Evolutionary conservation across 1,140 invertebrate genomes (phyloP).

Genomic region (Platorchestia sp.): DNA sequence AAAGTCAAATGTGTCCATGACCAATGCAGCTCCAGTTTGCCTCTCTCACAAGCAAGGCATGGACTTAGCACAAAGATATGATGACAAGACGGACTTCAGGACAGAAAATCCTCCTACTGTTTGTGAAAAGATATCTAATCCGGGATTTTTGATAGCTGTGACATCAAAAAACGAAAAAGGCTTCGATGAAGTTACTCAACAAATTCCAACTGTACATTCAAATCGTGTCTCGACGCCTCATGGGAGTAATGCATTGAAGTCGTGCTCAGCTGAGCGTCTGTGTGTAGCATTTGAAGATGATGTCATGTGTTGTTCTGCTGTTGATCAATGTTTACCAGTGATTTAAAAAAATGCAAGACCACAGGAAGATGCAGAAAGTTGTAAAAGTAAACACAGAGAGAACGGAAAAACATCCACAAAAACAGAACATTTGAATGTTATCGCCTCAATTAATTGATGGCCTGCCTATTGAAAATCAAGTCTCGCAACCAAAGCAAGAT

Average conservation of each 20-base stretch:
- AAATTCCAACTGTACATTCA: no score
- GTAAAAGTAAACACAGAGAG: not conserved
- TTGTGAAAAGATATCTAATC: no score
- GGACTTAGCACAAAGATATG: no score
- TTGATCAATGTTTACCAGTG: not conserved
- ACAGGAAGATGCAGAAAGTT: not conserved
- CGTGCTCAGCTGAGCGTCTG: not conserved
- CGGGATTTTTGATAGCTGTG: no score
- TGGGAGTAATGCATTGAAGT: not conserved
- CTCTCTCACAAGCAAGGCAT: no score
- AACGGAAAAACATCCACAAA: not conserved
- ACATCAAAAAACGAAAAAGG: no score
- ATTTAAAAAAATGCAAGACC: not conserved
- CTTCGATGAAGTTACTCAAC: no score
- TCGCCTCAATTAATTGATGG: not conserved
- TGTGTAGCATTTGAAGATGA: not conserved
- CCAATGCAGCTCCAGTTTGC: no score
- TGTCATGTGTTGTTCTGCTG: not conserved
- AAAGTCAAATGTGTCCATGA: no score
- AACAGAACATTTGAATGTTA: not conserved
- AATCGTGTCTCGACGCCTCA: not conserved
- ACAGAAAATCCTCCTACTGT: no score
- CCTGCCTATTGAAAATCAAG: not conserved
- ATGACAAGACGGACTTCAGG: no score
- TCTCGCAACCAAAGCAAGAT: not conserved